Evolutionary conservation across 2,113 vertebrate species (phyloP), one percentile per base, ranked within the genome.

Genomic region (Fregetta grallaria): DNA sequence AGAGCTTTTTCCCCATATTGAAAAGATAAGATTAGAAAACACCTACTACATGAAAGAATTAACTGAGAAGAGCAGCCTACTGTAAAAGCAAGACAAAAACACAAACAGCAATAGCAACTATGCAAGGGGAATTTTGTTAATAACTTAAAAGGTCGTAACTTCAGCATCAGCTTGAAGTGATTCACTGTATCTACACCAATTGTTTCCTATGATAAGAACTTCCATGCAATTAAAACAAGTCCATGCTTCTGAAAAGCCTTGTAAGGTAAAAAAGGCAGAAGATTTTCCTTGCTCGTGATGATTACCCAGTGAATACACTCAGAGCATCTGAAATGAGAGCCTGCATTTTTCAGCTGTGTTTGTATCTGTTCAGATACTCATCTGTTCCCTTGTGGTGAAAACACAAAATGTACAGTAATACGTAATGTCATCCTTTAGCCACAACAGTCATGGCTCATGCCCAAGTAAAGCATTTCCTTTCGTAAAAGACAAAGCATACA

Each of bases 401-500:
- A 96, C 94, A 97, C 55, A 97, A 94, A 96, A 96, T 85, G 88
- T 94, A 94, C 67, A 92, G 75, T 93, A 95, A 94, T 90, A 86
- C 83, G 73, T 92, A 95, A 94, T 79, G 85, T 72, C 73, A 88
- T 88, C 87, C 94, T 94, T 94, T 81, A 86, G 89, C 91, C 93
- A 90, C 88, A 97, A 84, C 88, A 95, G 36, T 66, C 25, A 12
- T 95, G 84, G 67, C 74, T 97, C 85, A 62, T 74, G 55, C 66
- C 50, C 87, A 92, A 94, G 22, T 87, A 94, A 91, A 94, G 56
- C 5, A 3, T 70, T 94, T 93, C 58, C 53, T 94, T 90, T 62
- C 75, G 52, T 40, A 68, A 94, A 91, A 93, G 77, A 87, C 38
- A 40, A 8, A 15, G 20, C 11, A 77, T 86, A 85, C 17, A 70